A percentile compares a stretch with the other conserved stretches of the same genome.
Conservation (phyloP, 2,113 vertebrate genomes). For the Syngnathus scovelli region DNA sequence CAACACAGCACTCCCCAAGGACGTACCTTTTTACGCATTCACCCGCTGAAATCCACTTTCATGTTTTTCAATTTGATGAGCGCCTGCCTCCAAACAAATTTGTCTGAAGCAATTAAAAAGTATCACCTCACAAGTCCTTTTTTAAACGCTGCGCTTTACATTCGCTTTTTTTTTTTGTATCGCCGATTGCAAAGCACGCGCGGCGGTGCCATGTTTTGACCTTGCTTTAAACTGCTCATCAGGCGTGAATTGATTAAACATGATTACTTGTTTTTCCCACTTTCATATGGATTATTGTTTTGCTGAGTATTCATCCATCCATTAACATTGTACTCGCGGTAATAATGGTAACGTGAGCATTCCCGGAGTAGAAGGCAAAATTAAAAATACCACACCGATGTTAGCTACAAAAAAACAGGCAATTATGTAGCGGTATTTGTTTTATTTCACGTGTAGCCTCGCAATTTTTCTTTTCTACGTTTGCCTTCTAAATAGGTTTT, state of each 20-base stretch:
- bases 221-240: constrained; percentile 38
- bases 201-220: constrained; percentile 33
- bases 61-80: constrained; percentile 67
- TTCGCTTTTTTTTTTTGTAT: constrained; percentile 44
- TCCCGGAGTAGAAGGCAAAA: background rate
- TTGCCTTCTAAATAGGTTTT: too few relatives aligned
- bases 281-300: constrained; percentile 2
- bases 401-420: background rate
- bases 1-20: constrained; percentile 69
- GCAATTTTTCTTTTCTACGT: too few relatives aligned
- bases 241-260: constrained; percentile 39
- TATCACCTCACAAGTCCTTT: constrained; percentile 60
- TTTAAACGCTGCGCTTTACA: constrained; percentile 50
- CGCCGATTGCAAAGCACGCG: constrained; percentile 37
- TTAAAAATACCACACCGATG: background rate
- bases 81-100: constrained; percentile 74
- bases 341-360: background rate
- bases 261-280: constrained; percentile 18
- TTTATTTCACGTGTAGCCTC: background rate
- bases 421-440: too few relatives aligned
- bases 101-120: constrained; percentile 77
- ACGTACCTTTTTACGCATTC: constrained; percentile 73
- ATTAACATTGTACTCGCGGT: constrained; percentile 11
- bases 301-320: background rate
- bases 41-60: constrained; percentile 71